phyloP scores from a whole-genome alignment of 1,140 invertebrate genomes.

The Paralvinella palmiformis region DNA sequence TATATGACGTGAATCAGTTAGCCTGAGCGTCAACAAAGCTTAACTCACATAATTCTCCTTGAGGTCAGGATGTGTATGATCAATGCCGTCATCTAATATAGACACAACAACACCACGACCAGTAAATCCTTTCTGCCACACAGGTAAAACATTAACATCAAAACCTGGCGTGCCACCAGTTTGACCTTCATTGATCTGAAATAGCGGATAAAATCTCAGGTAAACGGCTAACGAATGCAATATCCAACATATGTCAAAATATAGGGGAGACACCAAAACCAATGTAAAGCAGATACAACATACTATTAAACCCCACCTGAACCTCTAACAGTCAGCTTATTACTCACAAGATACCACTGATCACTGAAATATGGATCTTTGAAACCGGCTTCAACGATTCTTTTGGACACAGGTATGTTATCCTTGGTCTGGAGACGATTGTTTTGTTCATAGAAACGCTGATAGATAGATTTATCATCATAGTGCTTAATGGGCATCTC shows the following conservation, averaged over 20 bases:
- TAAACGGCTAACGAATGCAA: background rate
- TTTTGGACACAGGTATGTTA: background rate
- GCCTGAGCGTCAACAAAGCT: no score
- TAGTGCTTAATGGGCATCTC: conserved; percentile 30
- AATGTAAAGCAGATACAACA: background rate
- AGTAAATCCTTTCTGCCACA: conserved; percentile 45
- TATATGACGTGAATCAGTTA: no score
- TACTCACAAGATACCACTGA: conserved; percentile 52
- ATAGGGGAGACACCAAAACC: background rate
- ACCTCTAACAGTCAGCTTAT: background rate
- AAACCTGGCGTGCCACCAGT: conserved; percentile 36
- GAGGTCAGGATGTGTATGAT: conserved; percentile 50
- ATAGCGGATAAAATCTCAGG: conserved; percentile 12
- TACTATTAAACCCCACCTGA: conserved; percentile 1
- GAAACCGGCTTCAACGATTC: conserved; percentile 24
- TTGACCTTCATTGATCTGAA: conserved; percentile 43
- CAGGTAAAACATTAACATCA: conserved; percentile 50
- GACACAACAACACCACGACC: conserved; percentile 47
- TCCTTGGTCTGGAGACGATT: background rate
- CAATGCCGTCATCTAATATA: conserved; percentile 52
- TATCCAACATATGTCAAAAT: background rate
- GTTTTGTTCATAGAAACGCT: conserved; percentile 19
- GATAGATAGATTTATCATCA: conserved; percentile 28
- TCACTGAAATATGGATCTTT: conserved; percentile 46
- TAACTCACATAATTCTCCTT: conserved; percentile 50